phyloP scores from a whole-genome alignment of 2,797 vertebrate species.

The Nannoperca obscura region DNA sequence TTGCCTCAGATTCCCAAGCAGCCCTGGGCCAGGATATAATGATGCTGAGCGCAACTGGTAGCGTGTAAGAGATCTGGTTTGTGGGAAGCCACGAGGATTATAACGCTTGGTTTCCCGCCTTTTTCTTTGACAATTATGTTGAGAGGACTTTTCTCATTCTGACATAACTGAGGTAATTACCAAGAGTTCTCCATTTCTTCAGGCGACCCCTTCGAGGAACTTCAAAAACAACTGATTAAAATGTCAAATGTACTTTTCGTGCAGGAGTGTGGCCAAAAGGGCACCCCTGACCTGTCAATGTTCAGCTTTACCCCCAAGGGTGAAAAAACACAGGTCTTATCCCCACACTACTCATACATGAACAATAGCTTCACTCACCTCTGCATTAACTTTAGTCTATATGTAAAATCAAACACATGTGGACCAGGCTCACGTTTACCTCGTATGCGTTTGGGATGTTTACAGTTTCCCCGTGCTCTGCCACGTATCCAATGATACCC shows the following conservation, averaged over 20 bases:
- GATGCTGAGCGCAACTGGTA: constrained; percentile 64
- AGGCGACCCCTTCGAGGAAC: background rate
- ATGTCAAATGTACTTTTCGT: background rate
- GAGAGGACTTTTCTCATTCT: constrained; percentile 22
- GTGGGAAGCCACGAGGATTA: constrained; percentile 7
- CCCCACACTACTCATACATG: background rate
- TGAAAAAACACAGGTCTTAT: background rate
- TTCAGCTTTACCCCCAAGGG: background rate
- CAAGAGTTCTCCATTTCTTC: background rate
- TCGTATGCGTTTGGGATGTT: constrained; percentile 88
- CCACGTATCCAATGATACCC: constrained; percentile 88
- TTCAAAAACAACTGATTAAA: background rate
- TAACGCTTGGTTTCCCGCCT: constrained; percentile 10
- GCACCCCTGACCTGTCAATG: background rate
- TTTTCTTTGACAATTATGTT: constrained; percentile 16
- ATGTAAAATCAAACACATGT: background rate
- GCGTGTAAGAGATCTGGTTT: constrained; percentile 14
- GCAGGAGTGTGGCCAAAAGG: background rate
- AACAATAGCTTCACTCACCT: background rate
- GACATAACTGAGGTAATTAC: constrained; percentile 46
- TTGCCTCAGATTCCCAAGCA: constrained; percentile 49
- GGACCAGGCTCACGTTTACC: constrained; percentile 67
- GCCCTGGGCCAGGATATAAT: constrained; percentile 81
- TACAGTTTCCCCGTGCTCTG: constrained; percentile 89
- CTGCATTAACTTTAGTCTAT: background rate